A percentile compares a stretch with the other conserved stretches of the same genome.
These are phyloP conservation scores for Graphium colonna DNA, from an alignment of 2,888 invertebrate species.

Conservation along the genomic window DNA sequence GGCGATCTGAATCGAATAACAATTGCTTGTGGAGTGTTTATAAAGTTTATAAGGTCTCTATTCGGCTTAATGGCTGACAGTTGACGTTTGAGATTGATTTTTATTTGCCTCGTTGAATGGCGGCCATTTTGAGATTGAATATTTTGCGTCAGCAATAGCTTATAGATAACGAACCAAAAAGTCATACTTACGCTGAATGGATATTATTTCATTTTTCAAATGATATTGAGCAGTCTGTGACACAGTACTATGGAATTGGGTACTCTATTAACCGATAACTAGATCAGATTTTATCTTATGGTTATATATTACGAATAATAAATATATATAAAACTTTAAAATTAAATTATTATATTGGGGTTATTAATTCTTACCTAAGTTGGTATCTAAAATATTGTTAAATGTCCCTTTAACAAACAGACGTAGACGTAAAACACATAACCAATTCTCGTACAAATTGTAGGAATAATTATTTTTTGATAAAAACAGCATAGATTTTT, in stretches of 20 bases:
- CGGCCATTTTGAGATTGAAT: constrained; percentile 8
- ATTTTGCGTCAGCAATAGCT: constrained; percentile 14
- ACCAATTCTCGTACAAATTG: too few species aligned
- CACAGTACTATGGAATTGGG: neutral
- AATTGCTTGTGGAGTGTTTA: constrained; percentile 22
- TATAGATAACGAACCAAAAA: constrained; percentile 4
- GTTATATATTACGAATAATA: too few species aligned
- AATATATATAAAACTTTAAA: too few species aligned
- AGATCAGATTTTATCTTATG: too few species aligned
- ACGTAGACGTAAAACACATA: too few species aligned
- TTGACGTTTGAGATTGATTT: constrained; percentile 17
- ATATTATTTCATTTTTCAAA: neutral
- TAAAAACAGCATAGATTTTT: too few species aligned
- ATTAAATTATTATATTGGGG: too few species aligned
- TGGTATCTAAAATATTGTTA: too few species aligned
- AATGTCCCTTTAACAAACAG: too few species aligned
- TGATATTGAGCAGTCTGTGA: neutral
- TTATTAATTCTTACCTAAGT: too few species aligned
- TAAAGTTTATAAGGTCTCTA: constrained; percentile 23
- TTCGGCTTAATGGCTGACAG: constrained; percentile 18
- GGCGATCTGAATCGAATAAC: constrained; percentile 25
- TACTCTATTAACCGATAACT: neutral
- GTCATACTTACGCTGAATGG: neutral
- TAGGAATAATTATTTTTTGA: too few species aligned
- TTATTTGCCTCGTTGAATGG: constrained; percentile 4